Evolutionary conservation across 1,140 invertebrate species (phyloP), one percentile per base, ranked within the genome.

Genomic region (Pachyrhynchus sulphureomaculatus): DNA sequence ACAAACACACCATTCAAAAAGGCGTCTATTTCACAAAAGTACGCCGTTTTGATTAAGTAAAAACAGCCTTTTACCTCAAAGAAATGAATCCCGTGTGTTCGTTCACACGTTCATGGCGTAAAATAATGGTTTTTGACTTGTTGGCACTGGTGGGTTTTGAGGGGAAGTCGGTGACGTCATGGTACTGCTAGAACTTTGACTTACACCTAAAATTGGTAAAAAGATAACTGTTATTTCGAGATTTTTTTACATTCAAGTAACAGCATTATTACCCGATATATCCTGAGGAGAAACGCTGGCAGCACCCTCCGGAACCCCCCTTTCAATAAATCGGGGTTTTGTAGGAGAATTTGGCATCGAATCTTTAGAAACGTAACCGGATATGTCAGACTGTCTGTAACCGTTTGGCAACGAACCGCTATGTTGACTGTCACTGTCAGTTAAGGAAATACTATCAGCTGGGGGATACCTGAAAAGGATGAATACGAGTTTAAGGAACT

Each of bases 231-330:
- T 4, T 3, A 13, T 15, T 3, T 4, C 5, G 5, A 37, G 1
- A 18, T 13, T n/a, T 37, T 18, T 44, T 44, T 2, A 4, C 2
- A 20, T 42, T n/a, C 2, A 42, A 42, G 3, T 20, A n/a, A n/a
- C n/a, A n/a, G n/a, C n/a, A n/a, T n/a, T n/a, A n/a, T n/a, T 60
- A 60, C 17, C 70, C 51, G 41, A 73, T 75, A 54, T 20, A 65
- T 83, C 81, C 57, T 84, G 83, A 2, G 82, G 76, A 0, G 82
- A 79, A 0, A 82, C 79, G 33, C 82, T 84, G 0, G 83, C 84
- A 0, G 81, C 81, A 15, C 84, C 84, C 66, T 86, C 84, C 4
- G 84, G 84, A 4, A 86, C 83, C 1, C 84, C 84, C 8, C 84
- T 78, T 70, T 86, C 84, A 20, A 80, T 80, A 6, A 80, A 76